phyloP scores from a whole-genome alignment of 2,113 vertebrate genomes.

The Vicugna pacos region DNA sequence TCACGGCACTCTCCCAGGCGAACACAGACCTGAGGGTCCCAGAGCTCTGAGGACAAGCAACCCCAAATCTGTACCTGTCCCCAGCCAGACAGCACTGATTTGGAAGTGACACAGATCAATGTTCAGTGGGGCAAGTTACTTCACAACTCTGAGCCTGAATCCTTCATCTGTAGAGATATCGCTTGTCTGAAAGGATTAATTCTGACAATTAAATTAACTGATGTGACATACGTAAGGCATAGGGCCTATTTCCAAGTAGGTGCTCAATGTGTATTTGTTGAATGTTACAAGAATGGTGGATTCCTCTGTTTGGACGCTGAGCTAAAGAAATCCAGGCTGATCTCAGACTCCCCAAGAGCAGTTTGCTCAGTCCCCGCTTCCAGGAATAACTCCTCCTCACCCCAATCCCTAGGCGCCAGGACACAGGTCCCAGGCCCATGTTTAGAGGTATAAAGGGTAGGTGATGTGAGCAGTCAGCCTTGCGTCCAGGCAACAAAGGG shows the following conservation, averaged over 20 bases:
- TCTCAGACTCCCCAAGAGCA: neutral
- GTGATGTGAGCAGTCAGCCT: neutral
- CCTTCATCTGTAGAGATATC: neutral
- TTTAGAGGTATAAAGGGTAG: neutral
- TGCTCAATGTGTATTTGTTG: neutral
- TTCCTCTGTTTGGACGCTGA: neutral
- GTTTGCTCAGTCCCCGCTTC: neutral
- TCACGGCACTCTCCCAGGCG: too few relatives aligned
- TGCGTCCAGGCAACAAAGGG: neutral
- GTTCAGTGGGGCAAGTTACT: neutral
- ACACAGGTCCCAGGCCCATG: neutral
- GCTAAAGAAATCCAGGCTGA: neutral
- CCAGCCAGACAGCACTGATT: neutral
- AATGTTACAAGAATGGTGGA: neutral
- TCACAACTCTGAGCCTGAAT: neutral
- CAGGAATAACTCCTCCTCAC: neutral
- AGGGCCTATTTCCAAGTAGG: neutral
- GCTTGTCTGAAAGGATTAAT: neutral
- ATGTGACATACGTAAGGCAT: neutral
- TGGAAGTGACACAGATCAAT: neutral
- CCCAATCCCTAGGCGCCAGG: neutral
- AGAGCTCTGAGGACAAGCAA: fast-evolving
- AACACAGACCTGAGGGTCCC: neutral
- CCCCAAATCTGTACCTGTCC: too few relatives aligned
- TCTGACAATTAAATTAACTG: neutral